Conservation (phyloP, 2,797 vertebrate genomes). For the Crocodylus rhombifer region DNA sequence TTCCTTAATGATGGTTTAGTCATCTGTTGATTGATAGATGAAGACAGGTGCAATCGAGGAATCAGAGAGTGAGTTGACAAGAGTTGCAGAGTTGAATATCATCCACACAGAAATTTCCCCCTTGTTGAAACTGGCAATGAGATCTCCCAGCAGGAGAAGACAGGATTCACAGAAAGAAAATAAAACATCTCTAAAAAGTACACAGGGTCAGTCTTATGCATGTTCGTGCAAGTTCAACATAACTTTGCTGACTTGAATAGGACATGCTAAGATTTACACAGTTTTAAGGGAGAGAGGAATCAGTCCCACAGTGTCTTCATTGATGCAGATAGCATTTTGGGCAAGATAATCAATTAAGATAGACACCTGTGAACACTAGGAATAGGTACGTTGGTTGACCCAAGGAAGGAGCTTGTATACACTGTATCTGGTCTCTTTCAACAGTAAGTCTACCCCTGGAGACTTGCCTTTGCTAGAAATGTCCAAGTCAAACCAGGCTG, state of each 20-base stretch:
- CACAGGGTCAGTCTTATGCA: not conserved
- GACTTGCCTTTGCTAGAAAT: not conserved
- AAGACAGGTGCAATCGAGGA: slow-evolving; percentile 70
- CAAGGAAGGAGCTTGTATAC: not conserved
- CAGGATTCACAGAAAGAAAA: slow-evolving; percentile 35
- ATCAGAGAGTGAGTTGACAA: slow-evolving; percentile 63
- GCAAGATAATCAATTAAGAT: not conserved
- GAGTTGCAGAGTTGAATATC: slow-evolving; percentile 67
- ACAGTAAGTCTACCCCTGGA: not conserved
- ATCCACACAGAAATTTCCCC: slow-evolving; percentile 40
- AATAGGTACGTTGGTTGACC: not conserved
- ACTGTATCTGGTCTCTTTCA: not conserved
- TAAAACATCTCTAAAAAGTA: not conserved
- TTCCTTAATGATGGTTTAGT: slow-evolving; percentile 66
- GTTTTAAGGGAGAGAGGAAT: slow-evolving; percentile 4
- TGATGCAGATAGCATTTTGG: not conserved
- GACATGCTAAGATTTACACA: not conserved
- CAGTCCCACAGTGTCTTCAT: not conserved
- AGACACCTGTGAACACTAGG: not conserved
- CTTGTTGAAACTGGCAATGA: slow-evolving; percentile 64
- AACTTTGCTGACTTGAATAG: slow-evolving; percentile 21
- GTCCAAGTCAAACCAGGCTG: not conserved
- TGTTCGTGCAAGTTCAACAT: slow-evolving; percentile 21
- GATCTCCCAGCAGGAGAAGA: slow-evolving; percentile 21
- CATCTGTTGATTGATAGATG: slow-evolving; percentile 73